Evolutionary conservation across 2,888 invertebrate genomes (phyloP).

Genomic region (Brachyptera putata): DNA sequence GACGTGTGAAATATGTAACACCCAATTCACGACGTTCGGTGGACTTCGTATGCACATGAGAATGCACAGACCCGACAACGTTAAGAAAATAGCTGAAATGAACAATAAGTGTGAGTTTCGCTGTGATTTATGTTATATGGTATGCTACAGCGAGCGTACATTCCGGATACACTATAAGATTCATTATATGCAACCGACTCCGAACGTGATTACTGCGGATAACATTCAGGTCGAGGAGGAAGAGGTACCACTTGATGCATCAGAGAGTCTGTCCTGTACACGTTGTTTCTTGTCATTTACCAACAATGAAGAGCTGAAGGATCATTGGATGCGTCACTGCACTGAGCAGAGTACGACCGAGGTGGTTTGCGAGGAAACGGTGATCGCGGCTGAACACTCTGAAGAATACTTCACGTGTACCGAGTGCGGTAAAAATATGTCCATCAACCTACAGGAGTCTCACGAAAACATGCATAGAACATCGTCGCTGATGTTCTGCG

Average conservation of each 20-base stretch:
- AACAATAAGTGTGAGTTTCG: neutral
- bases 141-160: slow-evolving; percentile 13
- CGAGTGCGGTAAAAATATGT: neutral
- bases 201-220: too few species aligned
- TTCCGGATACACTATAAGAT: slow-evolving; percentile 6
- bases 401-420: neutral
- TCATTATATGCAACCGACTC: neutral
- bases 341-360: neutral
- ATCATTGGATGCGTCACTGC: slow-evolving; percentile 15
- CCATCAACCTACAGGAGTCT: neutral
- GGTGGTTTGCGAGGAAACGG: neutral
- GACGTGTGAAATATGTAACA: slow-evolving; percentile 56
- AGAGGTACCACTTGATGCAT: too few species aligned
- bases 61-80: slow-evolving; percentile 50
- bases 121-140: slow-evolving; percentile 18
- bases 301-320: slow-evolving; percentile 8
- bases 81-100: neutral
- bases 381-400: neutral
- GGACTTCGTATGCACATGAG: slow-evolving; percentile 72
- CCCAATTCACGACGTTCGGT: slow-evolving; percentile 60
- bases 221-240: too few species aligned
- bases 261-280: slow-evolving; percentile 22
- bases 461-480: slow-evolving; percentile 2
- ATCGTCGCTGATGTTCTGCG: neutral
- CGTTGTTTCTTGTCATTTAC: slow-evolving; percentile 11